Conservation (phyloP, 64 coral and sea anemone species). For the Stichodactyla helianthus region DNA sequence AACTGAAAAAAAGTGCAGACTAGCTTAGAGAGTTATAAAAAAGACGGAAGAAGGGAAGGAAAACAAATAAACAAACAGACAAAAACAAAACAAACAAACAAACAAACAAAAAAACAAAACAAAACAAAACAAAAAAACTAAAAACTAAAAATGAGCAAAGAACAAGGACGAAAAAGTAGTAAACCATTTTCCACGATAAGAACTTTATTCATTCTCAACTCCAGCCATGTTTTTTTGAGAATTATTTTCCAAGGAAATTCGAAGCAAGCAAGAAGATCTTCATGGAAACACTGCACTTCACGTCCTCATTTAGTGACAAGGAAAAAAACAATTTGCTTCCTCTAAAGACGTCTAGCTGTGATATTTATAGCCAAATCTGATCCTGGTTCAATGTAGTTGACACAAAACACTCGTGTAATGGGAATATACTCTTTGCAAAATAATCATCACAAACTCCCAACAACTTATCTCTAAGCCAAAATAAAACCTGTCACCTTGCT, state of each 20-base stretch:
- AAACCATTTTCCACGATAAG: too few species aligned
- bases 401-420: not conserved
- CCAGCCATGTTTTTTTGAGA: not conserved
- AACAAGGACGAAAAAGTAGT: too few species aligned
- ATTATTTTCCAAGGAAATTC: not conserved
- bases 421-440: not conserved
- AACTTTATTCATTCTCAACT: too few species aligned
- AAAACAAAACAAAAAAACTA: too few species aligned
- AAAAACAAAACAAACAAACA: too few species aligned
- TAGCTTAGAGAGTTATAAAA: too few species aligned
- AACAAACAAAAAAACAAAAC: too few species aligned
- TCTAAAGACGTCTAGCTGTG: not conserved
- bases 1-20: not conserved
- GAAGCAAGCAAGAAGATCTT: not conserved
- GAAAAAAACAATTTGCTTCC: not conserved
- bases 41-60: too few species aligned
- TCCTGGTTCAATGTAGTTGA: not conserved
- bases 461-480: conserved; percentile 9
- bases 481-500: not conserved
- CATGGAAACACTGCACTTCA: not conserved
- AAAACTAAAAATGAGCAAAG: too few species aligned
- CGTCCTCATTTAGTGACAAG: not conserved
- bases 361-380: not conserved
- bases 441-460: not conserved
- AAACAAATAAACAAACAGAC: too few species aligned